Conservation (phyloP, 2,113 vertebrate genomes). For the Xenopus laevis region DNA sequence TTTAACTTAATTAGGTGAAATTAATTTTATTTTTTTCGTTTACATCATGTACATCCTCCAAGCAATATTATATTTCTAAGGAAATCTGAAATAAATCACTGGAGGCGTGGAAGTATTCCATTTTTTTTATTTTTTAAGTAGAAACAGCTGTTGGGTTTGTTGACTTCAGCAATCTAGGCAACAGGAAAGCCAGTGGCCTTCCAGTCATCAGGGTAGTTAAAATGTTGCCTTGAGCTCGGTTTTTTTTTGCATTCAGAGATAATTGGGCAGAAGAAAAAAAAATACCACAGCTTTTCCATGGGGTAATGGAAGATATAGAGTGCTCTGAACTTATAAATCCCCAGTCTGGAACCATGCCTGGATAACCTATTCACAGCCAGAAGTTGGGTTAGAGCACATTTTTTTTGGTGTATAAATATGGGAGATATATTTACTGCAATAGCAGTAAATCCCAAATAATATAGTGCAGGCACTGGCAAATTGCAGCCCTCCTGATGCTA, state of each 20-base stretch:
- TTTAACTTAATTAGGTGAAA: no score
- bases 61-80: no score
- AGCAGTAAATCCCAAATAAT: no score
- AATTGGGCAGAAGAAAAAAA: conserved; percentile 47
- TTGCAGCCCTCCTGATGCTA: no score
- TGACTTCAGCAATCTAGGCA: conserved; percentile 68
- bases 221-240: conserved; percentile 55
- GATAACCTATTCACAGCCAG: no score
- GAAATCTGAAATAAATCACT: conserved; percentile 53
- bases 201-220: conserved; percentile 48
- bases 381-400: no score
- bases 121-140: conserved; percentile 63
- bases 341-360: not conserved
- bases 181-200: conserved; percentile 65
- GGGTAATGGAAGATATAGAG: conserved; percentile 26
- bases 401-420: no score
- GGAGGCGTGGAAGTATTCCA: conserved; percentile 64
- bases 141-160: conserved; percentile 69
- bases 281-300: conserved; percentile 44
- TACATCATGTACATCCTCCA: no score
- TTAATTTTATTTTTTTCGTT: no score
- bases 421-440: no score
- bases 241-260: conserved; percentile 49
- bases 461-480: no score
- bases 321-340: not conserved